Conservation (phyloP, 2,888 invertebrate species). For the Muschampia plurimacula region DNA sequence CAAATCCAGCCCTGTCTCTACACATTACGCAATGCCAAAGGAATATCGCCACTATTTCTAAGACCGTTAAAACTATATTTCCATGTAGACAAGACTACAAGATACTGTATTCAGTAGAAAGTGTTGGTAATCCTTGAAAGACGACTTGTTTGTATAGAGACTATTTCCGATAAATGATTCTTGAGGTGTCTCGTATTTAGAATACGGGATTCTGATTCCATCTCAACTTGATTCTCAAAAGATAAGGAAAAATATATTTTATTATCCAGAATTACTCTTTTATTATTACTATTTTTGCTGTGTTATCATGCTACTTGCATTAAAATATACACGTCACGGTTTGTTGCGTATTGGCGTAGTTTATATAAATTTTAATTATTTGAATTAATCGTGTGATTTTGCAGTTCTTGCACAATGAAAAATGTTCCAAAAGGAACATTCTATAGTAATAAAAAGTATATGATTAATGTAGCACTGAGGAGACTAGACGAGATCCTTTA, state of each 20-base stretch:
- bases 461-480: too few species aligned
- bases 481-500: too few species aligned
- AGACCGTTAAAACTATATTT: neutral
- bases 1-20: neutral
- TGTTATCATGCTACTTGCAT: too few species aligned
- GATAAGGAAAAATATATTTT: neutral
- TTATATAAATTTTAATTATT: too few species aligned
- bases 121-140: constrained; percentile 2
- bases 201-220: neutral
- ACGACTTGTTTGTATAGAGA: neutral
- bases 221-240: neutral
- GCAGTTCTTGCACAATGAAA: too few species aligned
- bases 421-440: too few species aligned
- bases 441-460: too few species aligned
- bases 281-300: too few species aligned
- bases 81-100: neutral
- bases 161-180: neutral
- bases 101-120: neutral
- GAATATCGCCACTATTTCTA: neutral
- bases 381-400: too few species aligned
- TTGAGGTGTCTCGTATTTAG: neutral
- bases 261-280: too few species aligned
- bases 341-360: too few species aligned
- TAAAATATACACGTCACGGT: too few species aligned
- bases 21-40: neutral